Evolutionary conservation across 2,888 invertebrate genomes (phyloP).

Genomic region (Crossocerus cetratus): DNA sequence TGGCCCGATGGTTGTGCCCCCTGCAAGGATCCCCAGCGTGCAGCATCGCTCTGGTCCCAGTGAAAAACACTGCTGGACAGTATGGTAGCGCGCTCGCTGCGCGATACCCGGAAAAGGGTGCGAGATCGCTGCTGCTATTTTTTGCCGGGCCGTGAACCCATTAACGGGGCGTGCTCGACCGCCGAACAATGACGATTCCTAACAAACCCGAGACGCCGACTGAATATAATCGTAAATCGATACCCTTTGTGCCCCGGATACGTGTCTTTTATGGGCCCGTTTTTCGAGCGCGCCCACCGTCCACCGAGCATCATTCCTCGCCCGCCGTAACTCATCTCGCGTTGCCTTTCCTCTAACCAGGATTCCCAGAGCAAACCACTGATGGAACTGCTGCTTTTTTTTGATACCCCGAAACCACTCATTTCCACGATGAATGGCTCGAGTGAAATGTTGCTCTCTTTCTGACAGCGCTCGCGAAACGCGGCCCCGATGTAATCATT

Average conservation of each 20-base stretch:
- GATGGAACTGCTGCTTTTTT: too few relatives aligned
- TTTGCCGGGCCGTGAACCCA: constrained; percentile 28
- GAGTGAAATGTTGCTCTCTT: too few relatives aligned
- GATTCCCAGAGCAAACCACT: too few relatives aligned
- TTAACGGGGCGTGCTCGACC: constrained; percentile 29
- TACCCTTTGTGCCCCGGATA: constrained; percentile 18
- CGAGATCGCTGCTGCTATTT: constrained; percentile 30
- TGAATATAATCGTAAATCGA: constrained; percentile 29
- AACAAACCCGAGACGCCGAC: constrained; percentile 23
- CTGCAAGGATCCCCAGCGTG: background rate
- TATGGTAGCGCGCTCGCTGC: background rate
- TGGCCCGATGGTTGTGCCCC: too few relatives aligned
- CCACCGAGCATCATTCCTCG: too few relatives aligned
- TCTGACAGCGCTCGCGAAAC: too few relatives aligned
- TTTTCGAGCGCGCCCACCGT: too few relatives aligned
- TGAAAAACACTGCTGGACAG: constrained; percentile 3
- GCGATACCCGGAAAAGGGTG: constrained; percentile 32
- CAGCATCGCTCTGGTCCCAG: background rate
- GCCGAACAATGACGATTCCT: constrained; percentile 37
- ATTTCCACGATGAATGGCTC: too few relatives aligned
- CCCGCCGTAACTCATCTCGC: too few relatives aligned
- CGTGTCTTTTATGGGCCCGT: constrained; percentile 5
- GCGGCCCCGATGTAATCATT: background rate
- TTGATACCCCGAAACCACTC: too few relatives aligned
- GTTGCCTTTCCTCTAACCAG: too few relatives aligned